phyloP scores from a whole-genome alignment of 1,140 invertebrate genomes.

The Oedothorax gibbosus region DNA sequence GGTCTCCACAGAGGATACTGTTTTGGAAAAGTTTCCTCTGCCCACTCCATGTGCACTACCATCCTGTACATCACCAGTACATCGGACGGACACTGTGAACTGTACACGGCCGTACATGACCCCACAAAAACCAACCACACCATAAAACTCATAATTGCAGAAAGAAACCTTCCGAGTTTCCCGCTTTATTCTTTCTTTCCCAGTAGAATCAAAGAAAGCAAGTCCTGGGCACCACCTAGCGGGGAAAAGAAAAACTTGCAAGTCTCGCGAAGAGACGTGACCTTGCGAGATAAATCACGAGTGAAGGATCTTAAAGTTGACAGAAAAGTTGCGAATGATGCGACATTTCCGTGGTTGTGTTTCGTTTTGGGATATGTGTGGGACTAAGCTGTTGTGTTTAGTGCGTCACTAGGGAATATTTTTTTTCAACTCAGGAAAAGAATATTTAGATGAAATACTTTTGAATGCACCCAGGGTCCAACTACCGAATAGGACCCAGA shows the following conservation, averaged over 20 bases:
- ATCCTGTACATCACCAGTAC: slow-evolving; percentile 86
- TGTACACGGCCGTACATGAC: neutral
- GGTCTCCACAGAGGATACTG: slow-evolving; percentile 93
- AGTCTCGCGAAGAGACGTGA: slow-evolving; percentile 18
- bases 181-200: slow-evolving; percentile 47
- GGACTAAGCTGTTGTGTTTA: no score
- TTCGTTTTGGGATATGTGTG: slow-evolving; percentile 7
- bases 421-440: no score
- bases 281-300: slow-evolving; percentile 47
- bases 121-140: slow-evolving; percentile 68
- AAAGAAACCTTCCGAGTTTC: slow-evolving; percentile 22
- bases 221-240: slow-evolving; percentile 45
- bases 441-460: no score
- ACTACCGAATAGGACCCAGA: no score
- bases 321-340: slow-evolving; percentile 42
- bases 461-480: no score
- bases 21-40: slow-evolving; percentile 87
- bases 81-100: slow-evolving; percentile 66
- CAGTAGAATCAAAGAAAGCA: slow-evolving; percentile 30
- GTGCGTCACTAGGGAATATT: no score
- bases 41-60: slow-evolving; percentile 89
- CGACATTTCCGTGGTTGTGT: slow-evolving; percentile 24
- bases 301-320: slow-evolving; percentile 32
- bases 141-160: slow-evolving; percentile 34
- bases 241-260: slow-evolving; percentile 21